A percentile compares a stretch with the other conserved stretches of the same genome.
Conservation (phyloP, 30 jellyfish, hydroid and myxozoan species). For the Haliclystus octoradiatus region DNA sequence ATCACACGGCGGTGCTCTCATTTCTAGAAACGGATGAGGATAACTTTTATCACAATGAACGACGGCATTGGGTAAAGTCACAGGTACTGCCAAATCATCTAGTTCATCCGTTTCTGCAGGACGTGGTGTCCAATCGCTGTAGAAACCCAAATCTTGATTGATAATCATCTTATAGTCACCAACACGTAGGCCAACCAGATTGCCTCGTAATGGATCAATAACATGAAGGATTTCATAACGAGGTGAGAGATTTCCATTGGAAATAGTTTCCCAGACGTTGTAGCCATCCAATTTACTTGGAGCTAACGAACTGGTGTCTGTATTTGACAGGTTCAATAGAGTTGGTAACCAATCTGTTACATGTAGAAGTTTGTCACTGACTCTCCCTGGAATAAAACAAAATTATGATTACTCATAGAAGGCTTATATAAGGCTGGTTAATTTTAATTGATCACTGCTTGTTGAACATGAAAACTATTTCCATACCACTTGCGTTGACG, state of each 20-base stretch:
- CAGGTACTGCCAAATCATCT: slow-evolving; percentile 26
- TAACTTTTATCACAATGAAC: slow-evolving; percentile 68
- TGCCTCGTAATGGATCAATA: slow-evolving; percentile 77
- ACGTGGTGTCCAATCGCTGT: slow-evolving; percentile 96
- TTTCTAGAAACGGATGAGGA: slow-evolving; percentile 88
- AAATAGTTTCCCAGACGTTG: slow-evolving; percentile 61
- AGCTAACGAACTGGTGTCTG: slow-evolving; percentile 1
- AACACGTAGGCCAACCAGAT: slow-evolving; percentile 85
- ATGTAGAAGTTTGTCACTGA: slow-evolving; percentile 70
- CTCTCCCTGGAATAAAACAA: slow-evolving; percentile 46
- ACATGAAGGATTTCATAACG: slow-evolving; percentile 82
- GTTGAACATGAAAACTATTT: too few relatives aligned
- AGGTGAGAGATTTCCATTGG: slow-evolving; percentile 40
- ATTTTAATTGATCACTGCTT: too few relatives aligned
- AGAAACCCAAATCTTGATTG: slow-evolving; percentile 83
- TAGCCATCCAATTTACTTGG: slow-evolving; percentile 51
- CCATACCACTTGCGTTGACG: slow-evolving; percentile 44
- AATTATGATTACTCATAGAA: too few relatives aligned
- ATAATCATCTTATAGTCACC: slow-evolving; percentile 87
- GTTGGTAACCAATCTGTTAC: slow-evolving; percentile 99
- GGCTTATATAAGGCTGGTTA: too few relatives aligned
- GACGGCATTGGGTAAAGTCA: slow-evolving; percentile 49
- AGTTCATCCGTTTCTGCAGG: slow-evolving; percentile 84
- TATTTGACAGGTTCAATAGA: slow-evolving; percentile 40
- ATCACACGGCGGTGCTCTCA: slow-evolving; percentile 99